Percentiles rank a stretch among this genome's conserved stretches.
These are phyloP conservation scores for Eupithecia insigniata DNA, from an alignment of 2,888 invertebrate genomes.

Conservation along the genomic window DNA sequence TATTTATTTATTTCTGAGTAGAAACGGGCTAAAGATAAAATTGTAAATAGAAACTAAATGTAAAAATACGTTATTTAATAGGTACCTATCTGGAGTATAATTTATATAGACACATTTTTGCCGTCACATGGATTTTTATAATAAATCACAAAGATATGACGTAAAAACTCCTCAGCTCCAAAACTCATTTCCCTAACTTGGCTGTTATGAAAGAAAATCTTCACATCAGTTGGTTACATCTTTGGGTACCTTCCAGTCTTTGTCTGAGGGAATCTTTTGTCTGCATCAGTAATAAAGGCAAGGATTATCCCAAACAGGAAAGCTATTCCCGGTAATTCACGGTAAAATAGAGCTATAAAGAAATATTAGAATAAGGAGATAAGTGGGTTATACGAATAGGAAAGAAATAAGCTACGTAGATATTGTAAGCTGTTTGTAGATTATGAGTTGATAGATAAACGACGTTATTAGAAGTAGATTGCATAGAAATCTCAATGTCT, in stretches of 20 bases:
- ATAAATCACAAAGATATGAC: neutral
- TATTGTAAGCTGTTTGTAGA: neutral
- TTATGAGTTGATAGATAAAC: neutral
- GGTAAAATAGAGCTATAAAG: slow-evolving; percentile 30
- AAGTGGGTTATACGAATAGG: slow-evolving; percentile 2
- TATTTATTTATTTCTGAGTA: too few species aligned
- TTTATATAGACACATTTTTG: too few species aligned
- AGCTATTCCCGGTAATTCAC: slow-evolving; percentile 49
- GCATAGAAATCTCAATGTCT: neutral
- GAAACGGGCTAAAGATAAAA: neutral
- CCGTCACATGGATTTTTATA: neutral
- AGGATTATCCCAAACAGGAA: slow-evolving; percentile 52
- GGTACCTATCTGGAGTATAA: neutral
- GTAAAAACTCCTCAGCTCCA: neutral
- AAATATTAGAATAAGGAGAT: slow-evolving; percentile 23
- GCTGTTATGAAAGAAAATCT: slow-evolving; percentile 20
- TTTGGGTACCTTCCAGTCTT: slow-evolving; percentile 45
- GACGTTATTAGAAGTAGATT: neutral
- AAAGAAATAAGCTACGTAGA: neutral
- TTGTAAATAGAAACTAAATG: too few species aligned
- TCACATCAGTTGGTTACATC: slow-evolving; percentile 38
- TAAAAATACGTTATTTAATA: neutral
- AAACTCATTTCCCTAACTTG: slow-evolving; percentile 9
- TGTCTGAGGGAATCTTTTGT: slow-evolving; percentile 49
- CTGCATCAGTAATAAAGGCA: slow-evolving; percentile 55